phyloP scores from a whole-genome alignment of 2,113 vertebrate species.

The Tretioscincus oriximinensis region DNA sequence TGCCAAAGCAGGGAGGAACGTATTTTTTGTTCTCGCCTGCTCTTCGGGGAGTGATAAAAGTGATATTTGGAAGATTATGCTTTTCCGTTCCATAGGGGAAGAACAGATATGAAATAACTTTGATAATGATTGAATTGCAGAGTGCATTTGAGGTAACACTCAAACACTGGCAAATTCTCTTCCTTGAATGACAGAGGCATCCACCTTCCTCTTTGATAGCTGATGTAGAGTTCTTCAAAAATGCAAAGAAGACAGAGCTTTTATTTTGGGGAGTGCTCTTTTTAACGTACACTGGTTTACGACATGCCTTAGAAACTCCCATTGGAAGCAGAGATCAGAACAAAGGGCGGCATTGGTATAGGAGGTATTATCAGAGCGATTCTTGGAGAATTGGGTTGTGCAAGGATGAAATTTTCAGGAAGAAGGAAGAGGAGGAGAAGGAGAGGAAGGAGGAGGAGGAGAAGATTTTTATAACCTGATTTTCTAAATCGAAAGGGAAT shows the following conservation, averaged over 20 bases:
- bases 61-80: background rate
- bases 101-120: slow-evolving; percentile 38
- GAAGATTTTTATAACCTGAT: too few relatives aligned
- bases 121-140: slow-evolving; percentile 43
- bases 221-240: slow-evolving; percentile 11
- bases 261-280: background rate
- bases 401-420: too few relatives aligned
- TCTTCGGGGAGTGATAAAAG: background rate
- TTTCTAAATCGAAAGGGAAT: too few relatives aligned
- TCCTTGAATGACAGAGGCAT: slow-evolving; percentile 42
- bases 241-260: slow-evolving; percentile 16
- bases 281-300: background rate
- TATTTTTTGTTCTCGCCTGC: slow-evolving; percentile 29
- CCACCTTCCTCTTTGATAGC: slow-evolving; percentile 34
- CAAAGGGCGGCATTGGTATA: too few relatives aligned
- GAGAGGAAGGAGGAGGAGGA: too few relatives aligned
- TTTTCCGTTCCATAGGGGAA: slow-evolving; percentile 35
- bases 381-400: too few relatives aligned
- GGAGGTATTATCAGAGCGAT: too few relatives aligned
- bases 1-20: background rate
- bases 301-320: background rate
- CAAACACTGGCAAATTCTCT: slow-evolving; percentile 32
- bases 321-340: fast-evolving
- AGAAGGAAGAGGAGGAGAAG: too few relatives aligned
- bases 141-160: slow-evolving; percentile 36